Conservation (phyloP, 2,888 invertebrate species). For the Hoplodrina blanda region DNA sequence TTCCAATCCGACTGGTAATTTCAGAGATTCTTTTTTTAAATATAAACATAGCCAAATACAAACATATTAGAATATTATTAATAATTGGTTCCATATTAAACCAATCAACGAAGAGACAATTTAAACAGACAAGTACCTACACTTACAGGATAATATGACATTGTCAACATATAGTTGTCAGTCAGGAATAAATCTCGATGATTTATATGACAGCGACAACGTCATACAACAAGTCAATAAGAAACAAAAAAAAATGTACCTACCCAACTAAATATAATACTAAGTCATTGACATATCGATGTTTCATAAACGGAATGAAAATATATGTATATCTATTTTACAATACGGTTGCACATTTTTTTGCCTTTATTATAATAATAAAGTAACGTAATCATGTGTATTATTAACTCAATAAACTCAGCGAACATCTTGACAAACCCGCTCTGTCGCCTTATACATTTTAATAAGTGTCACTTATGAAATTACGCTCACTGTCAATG, state of each 20-base stretch:
- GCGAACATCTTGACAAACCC: constrained; percentile 26
- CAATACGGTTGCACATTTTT: constrained; percentile 19
- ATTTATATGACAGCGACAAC: constrained; percentile 5
- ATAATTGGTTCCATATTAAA: not conserved
- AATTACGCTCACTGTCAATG: constrained; percentile 40
- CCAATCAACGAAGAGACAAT: not conserved
- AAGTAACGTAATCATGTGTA: constrained; percentile 17
- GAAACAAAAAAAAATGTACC: constrained; percentile 2
- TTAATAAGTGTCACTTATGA: constrained; percentile 32
- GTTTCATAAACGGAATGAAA: constrained; percentile 12
- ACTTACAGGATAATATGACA: not conserved
- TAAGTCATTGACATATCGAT: constrained; percentile 8
- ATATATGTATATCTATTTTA: no score
- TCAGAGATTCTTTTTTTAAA: no score
- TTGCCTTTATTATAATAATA: not conserved
- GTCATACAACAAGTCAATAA: constrained; percentile 24
- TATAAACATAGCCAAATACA: not conserved
- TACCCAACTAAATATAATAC: not conserved
- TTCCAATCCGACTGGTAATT: no score
- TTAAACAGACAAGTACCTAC: not conserved
- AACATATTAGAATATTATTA: not conserved
- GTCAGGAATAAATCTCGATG: constrained; percentile 17
- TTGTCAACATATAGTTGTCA: constrained; percentile 17
- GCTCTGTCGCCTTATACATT: constrained; percentile 19
- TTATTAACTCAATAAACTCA: constrained; percentile 24